A percentile compares a stretch with the other conserved stretches of the same genome.
Evolutionary conservation across 1,140 invertebrate species (phyloP).

Genomic region (Eufriesea mexicana): DNA sequence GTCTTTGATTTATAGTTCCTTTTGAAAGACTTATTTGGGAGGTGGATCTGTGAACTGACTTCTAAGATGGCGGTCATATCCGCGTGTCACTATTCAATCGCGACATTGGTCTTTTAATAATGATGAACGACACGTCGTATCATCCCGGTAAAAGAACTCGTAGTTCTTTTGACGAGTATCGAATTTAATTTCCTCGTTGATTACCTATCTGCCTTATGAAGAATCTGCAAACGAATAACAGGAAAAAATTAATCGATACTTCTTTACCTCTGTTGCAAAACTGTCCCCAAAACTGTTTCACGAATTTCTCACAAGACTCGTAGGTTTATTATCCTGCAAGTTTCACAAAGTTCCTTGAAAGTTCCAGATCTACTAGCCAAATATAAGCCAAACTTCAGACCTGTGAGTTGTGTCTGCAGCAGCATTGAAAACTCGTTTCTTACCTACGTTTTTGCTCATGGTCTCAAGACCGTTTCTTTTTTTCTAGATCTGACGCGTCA

Average conservation of each 20-base stretch:
- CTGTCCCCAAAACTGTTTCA: neutral
- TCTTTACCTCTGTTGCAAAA: neutral
- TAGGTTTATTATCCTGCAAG: neutral
- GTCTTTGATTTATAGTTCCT: neutral
- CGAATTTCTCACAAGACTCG: neutral
- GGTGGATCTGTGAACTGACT: too few relatives aligned
- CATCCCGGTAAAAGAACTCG: too few relatives aligned
- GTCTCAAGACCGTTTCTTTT: neutral
- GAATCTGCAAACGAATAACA: neutral
- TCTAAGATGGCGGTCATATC: too few relatives aligned
- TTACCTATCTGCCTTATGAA: too few relatives aligned
- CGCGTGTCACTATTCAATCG: too few relatives aligned
- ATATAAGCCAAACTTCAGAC: neutral
- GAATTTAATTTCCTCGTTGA: neutral
- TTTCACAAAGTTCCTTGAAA: neutral
- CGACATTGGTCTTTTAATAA: too few relatives aligned
- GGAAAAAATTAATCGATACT: neutral
- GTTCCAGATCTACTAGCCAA: neutral
- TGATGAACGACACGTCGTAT: too few relatives aligned
- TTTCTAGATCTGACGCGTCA: neutral
- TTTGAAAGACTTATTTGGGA: too few relatives aligned
- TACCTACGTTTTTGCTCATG: neutral
- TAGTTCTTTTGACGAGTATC: fast-evolving
- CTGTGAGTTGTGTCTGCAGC: neutral
- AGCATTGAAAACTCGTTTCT: neutral